Conservation (phyloP, 1,140 invertebrate genomes). For the Leptestheria dahalacensis region DNA sequence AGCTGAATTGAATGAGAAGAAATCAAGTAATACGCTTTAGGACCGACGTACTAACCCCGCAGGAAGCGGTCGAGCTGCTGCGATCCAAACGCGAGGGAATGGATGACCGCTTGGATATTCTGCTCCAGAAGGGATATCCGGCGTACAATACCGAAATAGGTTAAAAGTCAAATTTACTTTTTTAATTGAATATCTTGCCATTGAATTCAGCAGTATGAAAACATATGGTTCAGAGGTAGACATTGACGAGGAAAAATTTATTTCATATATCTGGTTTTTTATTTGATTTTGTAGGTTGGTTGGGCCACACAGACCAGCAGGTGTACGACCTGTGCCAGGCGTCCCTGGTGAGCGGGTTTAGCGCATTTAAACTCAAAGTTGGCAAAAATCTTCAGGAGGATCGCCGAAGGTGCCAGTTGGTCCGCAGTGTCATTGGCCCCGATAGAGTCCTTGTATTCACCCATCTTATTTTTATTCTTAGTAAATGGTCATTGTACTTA, state of each 20-base stretch:
- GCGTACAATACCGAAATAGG: conserved; percentile 45
- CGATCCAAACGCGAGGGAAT: conserved; percentile 40
- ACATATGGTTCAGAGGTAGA: no score
- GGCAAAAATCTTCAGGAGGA: conserved; percentile 64
- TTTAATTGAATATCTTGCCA: no score
- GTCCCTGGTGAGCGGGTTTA: conserved; percentile 57
- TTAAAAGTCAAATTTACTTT: no score
- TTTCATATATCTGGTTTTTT: neutral
- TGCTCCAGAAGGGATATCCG: conserved; percentile 49
- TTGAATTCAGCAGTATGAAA: neutral
- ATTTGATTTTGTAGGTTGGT: conserved; percentile 42
- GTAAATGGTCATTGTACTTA: no score
- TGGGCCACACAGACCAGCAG: conserved; percentile 56
- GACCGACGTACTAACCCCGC: conserved; percentile 59
- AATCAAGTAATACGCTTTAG: no score
- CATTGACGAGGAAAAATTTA: neutral
- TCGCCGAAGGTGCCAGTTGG: conserved; percentile 45
- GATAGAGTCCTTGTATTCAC: conserved; percentile 47
- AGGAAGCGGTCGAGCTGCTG: conserved; percentile 61
- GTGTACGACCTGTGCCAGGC: conserved; percentile 50
- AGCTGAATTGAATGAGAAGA: no score
- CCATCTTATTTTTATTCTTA: no score
- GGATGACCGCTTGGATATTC: conserved; percentile 37
- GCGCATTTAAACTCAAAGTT: conserved; percentile 80
- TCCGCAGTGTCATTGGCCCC: conserved; percentile 59